These are phyloP conservation scores for Melieria picta DNA, from an alignment of 2,888 invertebrate species.

Conservation along the genomic window DNA sequence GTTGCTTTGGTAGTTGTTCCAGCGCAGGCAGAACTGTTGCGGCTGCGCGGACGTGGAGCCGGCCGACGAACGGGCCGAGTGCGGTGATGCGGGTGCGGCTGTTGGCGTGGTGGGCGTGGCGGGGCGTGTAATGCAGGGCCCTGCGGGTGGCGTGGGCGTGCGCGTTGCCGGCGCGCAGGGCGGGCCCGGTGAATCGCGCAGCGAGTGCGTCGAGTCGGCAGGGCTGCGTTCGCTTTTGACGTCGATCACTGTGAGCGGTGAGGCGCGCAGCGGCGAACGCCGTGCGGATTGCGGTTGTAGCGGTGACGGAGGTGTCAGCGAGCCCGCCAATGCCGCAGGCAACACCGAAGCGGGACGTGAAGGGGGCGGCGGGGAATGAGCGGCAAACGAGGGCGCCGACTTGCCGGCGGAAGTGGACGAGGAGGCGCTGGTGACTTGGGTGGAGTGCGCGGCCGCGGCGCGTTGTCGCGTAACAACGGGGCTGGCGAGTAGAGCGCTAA, in stretches of 20 bases:
- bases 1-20: slow-evolving; percentile 94
- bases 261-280: slow-evolving; percentile 1
- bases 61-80: slow-evolving; percentile 42
- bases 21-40: slow-evolving; percentile 91
- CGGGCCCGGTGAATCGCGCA: neutral
- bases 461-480: slow-evolving; percentile 28
- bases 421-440: slow-evolving; percentile 30
- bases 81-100: slow-evolving; percentile 33
- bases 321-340: slow-evolving; percentile 38
- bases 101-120: slow-evolving; percentile 28
- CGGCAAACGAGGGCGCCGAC: neutral
- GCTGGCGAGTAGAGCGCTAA: slow-evolving; percentile 46
- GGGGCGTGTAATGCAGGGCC: neutral
- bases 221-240: slow-evolving; percentile 13
- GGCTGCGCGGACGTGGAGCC: slow-evolving; percentile 44
- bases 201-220: neutral
- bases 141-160: slow-evolving; percentile 18
- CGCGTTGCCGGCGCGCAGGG: slow-evolving; percentile 16
- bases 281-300: slow-evolving; percentile 2
- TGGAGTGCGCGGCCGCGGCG: slow-evolving; percentile 26
- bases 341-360: slow-evolving; percentile 41
- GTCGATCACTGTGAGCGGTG: neutral
- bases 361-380: slow-evolving; percentile 39
- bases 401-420: slow-evolving; percentile 33
- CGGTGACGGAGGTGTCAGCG: slow-evolving; percentile 39